Percentiles rank a stretch among this genome's conserved stretches.
Conservation (phyloP, 2,797 vertebrate species). For the Acrossocheilus fasciatus region DNA sequence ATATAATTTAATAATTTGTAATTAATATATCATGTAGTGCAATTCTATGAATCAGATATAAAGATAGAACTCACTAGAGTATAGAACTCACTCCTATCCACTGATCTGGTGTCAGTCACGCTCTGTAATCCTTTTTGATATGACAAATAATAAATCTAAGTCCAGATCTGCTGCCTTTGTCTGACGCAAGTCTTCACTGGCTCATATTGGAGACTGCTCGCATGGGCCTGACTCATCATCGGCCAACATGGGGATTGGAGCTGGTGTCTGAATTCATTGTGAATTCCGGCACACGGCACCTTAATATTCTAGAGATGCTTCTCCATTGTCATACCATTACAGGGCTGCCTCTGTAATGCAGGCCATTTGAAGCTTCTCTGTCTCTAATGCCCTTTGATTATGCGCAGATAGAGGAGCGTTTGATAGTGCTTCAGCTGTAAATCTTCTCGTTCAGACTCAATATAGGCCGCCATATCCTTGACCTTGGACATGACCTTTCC, state of each 20-base stretch:
- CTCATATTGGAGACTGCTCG: neutral
- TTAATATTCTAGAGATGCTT: slow-evolving; percentile 61
- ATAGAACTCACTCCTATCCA: neutral
- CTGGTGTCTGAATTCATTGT: slow-evolving; percentile 46
- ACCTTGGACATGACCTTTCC: slow-evolving; percentile 72
- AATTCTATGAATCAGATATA: neutral
- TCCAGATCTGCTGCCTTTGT: slow-evolving; percentile 10
- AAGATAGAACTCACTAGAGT: neutral
- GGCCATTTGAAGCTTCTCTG: slow-evolving; percentile 59
- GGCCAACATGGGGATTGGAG: slow-evolving; percentile 33
- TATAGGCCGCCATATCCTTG: slow-evolving; percentile 63
- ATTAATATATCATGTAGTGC: neutral
- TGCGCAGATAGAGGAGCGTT: slow-evolving; percentile 53
- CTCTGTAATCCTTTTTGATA: neutral
- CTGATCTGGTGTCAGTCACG: slow-evolving; percentile 17
- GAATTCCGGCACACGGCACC: slow-evolving; percentile 33
- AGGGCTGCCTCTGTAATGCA: slow-evolving; percentile 60
- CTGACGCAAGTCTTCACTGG: neutral
- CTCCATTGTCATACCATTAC: slow-evolving; percentile 63
- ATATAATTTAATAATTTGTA: neutral
- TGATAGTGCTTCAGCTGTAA: slow-evolving; percentile 52
- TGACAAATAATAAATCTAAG: neutral
- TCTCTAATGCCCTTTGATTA: slow-evolving; percentile 66
- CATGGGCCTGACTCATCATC: slow-evolving; percentile 24
- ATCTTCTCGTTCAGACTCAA: slow-evolving; percentile 43